These are phyloP conservation scores for Capromys pilorides DNA, from an alignment of 2,797 vertebrate genomes.

Conservation along the genomic window DNA sequence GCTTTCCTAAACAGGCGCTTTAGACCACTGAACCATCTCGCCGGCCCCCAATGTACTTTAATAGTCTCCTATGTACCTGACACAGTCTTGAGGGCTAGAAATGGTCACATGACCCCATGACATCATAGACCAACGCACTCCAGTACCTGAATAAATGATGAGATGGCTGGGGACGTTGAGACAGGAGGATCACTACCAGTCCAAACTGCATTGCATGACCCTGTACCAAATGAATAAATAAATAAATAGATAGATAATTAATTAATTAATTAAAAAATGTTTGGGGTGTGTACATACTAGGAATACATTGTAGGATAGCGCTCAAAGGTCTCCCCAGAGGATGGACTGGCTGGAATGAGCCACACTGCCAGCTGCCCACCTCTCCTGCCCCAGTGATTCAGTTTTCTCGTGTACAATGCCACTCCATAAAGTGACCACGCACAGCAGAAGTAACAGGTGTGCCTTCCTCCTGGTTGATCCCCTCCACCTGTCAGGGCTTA, in stretches of 20 bases:
- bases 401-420: slow-evolving; percentile 10
- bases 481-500: background rate
- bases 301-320: background rate
- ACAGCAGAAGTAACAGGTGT: background rate
- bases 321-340: background rate
- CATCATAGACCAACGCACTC: background rate
- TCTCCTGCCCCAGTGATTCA: background rate
- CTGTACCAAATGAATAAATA: too few relatives aligned
- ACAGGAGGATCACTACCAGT: too few relatives aligned
- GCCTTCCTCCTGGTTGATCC: background rate
- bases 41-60: too few relatives aligned
- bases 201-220: too few relatives aligned
- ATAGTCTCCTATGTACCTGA: background rate
- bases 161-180: too few relatives aligned
- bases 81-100: background rate
- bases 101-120: background rate
- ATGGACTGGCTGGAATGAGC: background rate
- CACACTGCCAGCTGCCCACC: background rate
- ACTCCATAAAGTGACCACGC: background rate
- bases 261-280: too few relatives aligned
- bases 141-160: background rate
- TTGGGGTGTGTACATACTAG: background rate
- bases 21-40: too few relatives aligned
- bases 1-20: too few relatives aligned
- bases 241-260: too few relatives aligned